Evolutionary conservation across 2,888 invertebrate species (phyloP).

Genomic region (Anthophora plumipes): DNA sequence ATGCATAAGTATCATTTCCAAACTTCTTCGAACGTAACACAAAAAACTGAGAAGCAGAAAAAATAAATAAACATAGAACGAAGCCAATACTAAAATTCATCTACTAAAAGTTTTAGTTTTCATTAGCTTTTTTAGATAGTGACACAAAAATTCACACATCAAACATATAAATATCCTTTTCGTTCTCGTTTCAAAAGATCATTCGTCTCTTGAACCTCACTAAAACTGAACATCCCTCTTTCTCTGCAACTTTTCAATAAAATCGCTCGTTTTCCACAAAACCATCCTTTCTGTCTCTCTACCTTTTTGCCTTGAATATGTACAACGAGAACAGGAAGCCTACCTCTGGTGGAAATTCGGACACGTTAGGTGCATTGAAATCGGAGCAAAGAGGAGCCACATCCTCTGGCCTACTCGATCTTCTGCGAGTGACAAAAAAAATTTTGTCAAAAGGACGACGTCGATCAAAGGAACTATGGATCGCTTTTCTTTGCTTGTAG

Average conservation of each 20-base stretch:
- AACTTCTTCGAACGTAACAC: no score
- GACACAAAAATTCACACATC: no score
- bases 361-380: constrained; percentile 73
- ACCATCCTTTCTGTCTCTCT: not conserved
- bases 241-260: constrained; percentile 11
- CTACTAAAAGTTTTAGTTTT: no score
- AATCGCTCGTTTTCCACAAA: constrained; percentile 28
- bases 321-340: constrained; percentile 42
- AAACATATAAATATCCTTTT: no score
- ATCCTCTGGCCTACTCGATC: constrained; percentile 46
- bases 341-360: constrained; percentile 60
- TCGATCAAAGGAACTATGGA: constrained; percentile 21
- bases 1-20: no score
- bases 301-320: not conserved
- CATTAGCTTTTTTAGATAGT: no score
- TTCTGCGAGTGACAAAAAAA: constrained; percentile 35
- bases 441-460: constrained; percentile 16
- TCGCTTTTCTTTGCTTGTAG: not conserved
- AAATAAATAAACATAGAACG: no score
- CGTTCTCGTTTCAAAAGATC: no score
- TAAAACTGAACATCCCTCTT: not conserved
- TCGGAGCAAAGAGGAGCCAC: constrained; percentile 49
- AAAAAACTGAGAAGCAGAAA: no score
- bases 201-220: not conserved
- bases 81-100: no score